Evolutionary conservation across 2,113 vertebrate genomes (phyloP).

Genomic region (Falcunculus frontatus): DNA sequence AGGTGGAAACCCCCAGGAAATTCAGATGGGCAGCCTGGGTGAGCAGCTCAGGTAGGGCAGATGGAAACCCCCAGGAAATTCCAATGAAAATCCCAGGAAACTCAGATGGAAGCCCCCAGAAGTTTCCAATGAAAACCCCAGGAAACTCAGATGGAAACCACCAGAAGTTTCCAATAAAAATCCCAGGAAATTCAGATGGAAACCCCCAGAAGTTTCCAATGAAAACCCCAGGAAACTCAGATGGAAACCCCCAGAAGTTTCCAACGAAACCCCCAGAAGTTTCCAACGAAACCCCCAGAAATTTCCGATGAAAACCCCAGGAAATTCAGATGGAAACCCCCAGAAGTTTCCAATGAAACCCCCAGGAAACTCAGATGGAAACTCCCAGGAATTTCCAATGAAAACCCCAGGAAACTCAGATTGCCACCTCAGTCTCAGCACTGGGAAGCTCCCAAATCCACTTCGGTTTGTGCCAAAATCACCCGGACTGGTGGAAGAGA

Average conservation of each 20-base stretch:
- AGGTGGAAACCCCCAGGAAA: too few species aligned
- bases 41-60: too few species aligned
- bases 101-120: fast-evolving
- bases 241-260: background rate
- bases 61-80: background rate
- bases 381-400: background rate
- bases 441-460: background rate
- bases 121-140: background rate
- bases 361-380: too few species aligned
- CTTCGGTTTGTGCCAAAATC: background rate
- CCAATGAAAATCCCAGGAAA: background rate
- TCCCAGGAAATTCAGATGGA: too few species aligned
- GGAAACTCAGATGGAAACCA: too few species aligned
- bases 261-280: too few species aligned
- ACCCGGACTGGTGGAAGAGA: fast-evolving
- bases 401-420: background rate
- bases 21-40: too few species aligned
- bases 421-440: background rate
- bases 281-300: background rate
- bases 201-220: too few species aligned
- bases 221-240: background rate
- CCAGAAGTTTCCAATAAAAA: too few species aligned
- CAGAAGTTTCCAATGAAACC: too few species aligned
- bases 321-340: too few species aligned
- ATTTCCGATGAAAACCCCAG: background rate